These are phyloP conservation scores for Apodemia duryi DNA, from an alignment of 2,888 invertebrate genomes.

Conservation along the genomic window DNA sequence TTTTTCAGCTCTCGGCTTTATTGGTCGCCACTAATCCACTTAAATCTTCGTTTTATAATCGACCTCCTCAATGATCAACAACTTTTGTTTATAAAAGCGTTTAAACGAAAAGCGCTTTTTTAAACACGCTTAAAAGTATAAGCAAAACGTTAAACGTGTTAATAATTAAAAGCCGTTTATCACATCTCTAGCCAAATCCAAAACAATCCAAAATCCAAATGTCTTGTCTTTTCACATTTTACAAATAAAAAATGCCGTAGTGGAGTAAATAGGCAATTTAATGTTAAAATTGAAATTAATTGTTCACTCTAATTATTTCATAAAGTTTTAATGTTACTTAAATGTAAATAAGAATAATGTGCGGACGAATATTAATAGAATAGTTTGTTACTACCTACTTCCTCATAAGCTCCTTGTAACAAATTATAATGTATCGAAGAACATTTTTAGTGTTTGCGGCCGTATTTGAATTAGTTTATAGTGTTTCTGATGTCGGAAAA, in stretches of 20 bases:
- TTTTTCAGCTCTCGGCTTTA: no score
- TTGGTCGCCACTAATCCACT: no score
- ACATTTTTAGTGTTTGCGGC: slow-evolving; percentile 50
- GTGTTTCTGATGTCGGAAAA: slow-evolving; percentile 82
- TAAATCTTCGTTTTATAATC: no score
- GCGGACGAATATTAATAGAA: slow-evolving; percentile 23
- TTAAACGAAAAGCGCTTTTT: no score
- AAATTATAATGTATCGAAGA: slow-evolving; percentile 52
- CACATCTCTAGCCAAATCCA: no score
- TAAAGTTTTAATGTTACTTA: neutral
- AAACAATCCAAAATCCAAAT: no score
- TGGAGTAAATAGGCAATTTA: neutral
- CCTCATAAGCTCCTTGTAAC: slow-evolving; percentile 24
- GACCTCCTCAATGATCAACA: no score
- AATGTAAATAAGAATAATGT: slow-evolving; percentile 32
- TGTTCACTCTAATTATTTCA: neutral
- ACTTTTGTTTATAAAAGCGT: no score
- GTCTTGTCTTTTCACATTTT: no score
- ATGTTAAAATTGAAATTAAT: neutral
- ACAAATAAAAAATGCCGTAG: slow-evolving; percentile 3
- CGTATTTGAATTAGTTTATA: slow-evolving; percentile 49
- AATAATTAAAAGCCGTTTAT: no score
- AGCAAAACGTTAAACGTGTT: no score
- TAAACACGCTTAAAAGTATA: no score
- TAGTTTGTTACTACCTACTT: slow-evolving; percentile 23